These are phyloP conservation scores for Agonopterix alstromeriana DNA, from an alignment of 2,888 invertebrate species.

Conservation along the genomic window DNA sequence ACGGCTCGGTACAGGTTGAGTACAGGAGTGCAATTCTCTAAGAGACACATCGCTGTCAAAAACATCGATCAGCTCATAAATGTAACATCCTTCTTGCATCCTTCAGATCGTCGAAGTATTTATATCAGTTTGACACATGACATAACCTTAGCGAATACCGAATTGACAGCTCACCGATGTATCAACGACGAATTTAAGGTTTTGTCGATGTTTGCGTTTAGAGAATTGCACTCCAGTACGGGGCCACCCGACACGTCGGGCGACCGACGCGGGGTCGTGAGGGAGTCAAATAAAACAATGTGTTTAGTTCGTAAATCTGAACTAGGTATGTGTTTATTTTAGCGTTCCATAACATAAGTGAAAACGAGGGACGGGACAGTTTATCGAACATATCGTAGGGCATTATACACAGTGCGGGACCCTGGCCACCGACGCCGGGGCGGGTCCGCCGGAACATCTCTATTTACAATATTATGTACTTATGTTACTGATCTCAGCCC, in stretches of 20 bases:
- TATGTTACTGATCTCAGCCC: not conserved
- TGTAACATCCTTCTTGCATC: no score
- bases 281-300: slow-evolving; percentile 18
- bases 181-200: no score
- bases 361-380: slow-evolving; percentile 70
- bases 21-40: no score
- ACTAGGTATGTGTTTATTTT: slow-evolving; percentile 46
- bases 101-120: no score
- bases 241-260: not conserved
- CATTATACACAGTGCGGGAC: slow-evolving; percentile 1
- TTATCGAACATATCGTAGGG: slow-evolving; percentile 37
- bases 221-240: no score
- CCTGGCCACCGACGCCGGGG: not conserved
- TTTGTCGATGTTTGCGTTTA: no score
- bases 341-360: slow-evolving; percentile 51
- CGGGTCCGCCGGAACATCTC: slow-evolving; percentile 2
- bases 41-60: no score
- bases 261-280: not conserved
- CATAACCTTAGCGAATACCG: no score
- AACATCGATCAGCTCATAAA: no score
- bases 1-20: not conserved
- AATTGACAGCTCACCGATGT: no score
- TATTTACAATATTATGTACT: no score
- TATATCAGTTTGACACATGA: no score
- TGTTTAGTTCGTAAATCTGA: slow-evolving; percentile 23